Base-by-base conservation (phyloP, 2,113 vertebrate species). In the Ageneiosus marmoratus region DNA sequence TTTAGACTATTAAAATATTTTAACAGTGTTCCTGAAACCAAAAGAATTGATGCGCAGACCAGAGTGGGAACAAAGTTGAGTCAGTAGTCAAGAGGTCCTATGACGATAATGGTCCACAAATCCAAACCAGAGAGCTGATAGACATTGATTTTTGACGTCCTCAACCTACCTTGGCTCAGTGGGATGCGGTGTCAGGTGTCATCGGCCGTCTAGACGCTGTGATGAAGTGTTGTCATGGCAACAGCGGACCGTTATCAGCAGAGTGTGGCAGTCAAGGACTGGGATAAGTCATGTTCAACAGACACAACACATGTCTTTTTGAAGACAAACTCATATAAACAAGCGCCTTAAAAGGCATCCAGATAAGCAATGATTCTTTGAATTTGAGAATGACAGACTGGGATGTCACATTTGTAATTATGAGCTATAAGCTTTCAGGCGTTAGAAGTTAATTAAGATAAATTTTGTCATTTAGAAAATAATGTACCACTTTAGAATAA, bases 141-240 rank as follows among this genome's bases (percentile, higher is more conserved):
- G 75, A 77, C 85, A 91, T 90, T 89, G 88, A 89, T 90, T 88
- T 85, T 78, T 80, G 79, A 77, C 78, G 60, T 81, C 88, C 76
- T 67, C 48, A 48, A 82, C 81, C 79, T 78, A 88, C 75, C 62
- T 37, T 77, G 62, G 56, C 79, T 65, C 16, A 76, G 44, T 73
- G 82, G 76, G 83, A 86, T 74, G 12, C 63, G 24, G 77, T 79
- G 82, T 91, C 88, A 83, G 86, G 85, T 90, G 86, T 86, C 86
- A 88, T 76, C 34, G 70, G 79, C 77, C 55, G 88, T 87, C 83
- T 83, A 78, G 88, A 76, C 48, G 87, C 79, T 77, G 83, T 87
- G 85, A 91, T 83, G 60, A 74, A 62, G 74, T 77, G 86, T 90
- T 81, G 65, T 79, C 82, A 83, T 89, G 83, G 84, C 80, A 88